Conservation (phyloP, 2,797 vertebrate species). For the Adelosebastes latens region DNA sequence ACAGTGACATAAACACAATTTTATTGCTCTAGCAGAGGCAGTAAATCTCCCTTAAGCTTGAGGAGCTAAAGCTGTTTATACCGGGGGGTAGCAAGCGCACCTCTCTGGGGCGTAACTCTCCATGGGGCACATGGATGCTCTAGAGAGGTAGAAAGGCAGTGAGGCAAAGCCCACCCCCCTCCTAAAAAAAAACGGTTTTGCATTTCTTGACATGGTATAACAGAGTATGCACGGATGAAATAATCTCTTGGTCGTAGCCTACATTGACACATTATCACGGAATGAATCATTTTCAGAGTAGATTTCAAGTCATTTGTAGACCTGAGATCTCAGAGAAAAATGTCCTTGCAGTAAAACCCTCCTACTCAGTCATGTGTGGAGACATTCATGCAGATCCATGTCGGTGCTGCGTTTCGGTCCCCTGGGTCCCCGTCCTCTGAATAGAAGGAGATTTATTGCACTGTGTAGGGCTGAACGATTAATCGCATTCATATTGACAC, state of each 20-base stretch:
- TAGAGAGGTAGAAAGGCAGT: conserved; percentile 20
- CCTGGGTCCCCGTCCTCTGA: conserved; percentile 46
- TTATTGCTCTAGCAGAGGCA: conserved; percentile 58
- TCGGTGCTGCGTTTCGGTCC: conserved; percentile 36
- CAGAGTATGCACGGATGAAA: conserved; percentile 25
- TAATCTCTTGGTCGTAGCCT: background rate
- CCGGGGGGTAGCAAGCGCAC: conserved; percentile 47
- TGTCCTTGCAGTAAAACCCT: conserved; percentile 30
- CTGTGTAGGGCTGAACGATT: background rate
- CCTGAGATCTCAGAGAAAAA: conserved; percentile 25
- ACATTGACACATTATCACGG: conserved; percentile 21
- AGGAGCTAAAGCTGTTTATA: conserved; percentile 68
- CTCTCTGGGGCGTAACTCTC: conserved; percentile 52
- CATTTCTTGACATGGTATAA: conserved; percentile 3
- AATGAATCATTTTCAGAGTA: conserved; percentile 25
- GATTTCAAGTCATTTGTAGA: conserved; percentile 4
- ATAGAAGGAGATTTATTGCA: conserved; percentile 66
- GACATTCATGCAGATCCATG: conserved; percentile 49
- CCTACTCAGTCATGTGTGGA: conserved; percentile 43
- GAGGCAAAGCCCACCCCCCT: conserved; percentile 38
- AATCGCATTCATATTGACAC: background rate
- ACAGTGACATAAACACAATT: conserved; percentile 54
- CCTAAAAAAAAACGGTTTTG: conserved; percentile 17
- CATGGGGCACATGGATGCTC: conserved; percentile 45
- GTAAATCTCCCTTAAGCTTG: conserved; percentile 68